Base-by-base conservation (phyloP, 1,140 invertebrate species). In the Drosophila sp. region DNA sequence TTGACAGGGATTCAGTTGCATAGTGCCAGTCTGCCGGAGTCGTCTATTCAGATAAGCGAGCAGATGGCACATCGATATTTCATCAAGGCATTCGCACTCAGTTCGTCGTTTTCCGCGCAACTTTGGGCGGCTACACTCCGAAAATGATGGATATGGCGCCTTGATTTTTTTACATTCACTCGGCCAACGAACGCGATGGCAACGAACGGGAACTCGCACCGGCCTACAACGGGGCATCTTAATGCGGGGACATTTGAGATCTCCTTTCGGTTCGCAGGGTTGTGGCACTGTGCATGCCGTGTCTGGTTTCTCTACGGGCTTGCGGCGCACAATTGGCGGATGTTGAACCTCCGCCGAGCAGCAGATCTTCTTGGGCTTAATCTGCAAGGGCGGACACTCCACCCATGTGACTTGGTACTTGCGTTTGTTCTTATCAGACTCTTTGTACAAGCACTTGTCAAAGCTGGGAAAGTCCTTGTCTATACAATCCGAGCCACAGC, bases 321-420 rank as follows among this genome's bases (percentile, higher is more conserved):
- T 50, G 0, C 83, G 80, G 0, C 83, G 80, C 1, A 14, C 25
- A 14, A 53, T 0, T 9, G 69, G 34, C 6, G 59, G 56, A 6
- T 8, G 16, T 7, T 40, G 9, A 7, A 7, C 29, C 11, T 71
- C 65, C 0, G 32, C 34, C 40, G 59, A 62, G 18, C 81, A 77
- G 29, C 83, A 89, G 0, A 89, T 71, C 27, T 89, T 89, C 43
- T 80, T 89, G 6, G 83, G 83, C 38, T 83, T 72, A 0, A 89
- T 75, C 13, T 58, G 13, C 1, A 89, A 14, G 0, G 61, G 45
- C 0, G 83, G 84, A 21, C 83, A 89, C 29, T 89, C 83, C 4
- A 59, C 58, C 83, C 83, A 89, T 1, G 83, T 89, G 3, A 89
- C 43, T 45, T 89, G 83, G 29, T 89, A 89, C 7, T 74, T 34